A percentile compares a stretch with the other conserved stretches of the same genome.
Conservation (phyloP, 2,797 vertebrate genomes). For the Phyllotis vaccarum region DNA sequence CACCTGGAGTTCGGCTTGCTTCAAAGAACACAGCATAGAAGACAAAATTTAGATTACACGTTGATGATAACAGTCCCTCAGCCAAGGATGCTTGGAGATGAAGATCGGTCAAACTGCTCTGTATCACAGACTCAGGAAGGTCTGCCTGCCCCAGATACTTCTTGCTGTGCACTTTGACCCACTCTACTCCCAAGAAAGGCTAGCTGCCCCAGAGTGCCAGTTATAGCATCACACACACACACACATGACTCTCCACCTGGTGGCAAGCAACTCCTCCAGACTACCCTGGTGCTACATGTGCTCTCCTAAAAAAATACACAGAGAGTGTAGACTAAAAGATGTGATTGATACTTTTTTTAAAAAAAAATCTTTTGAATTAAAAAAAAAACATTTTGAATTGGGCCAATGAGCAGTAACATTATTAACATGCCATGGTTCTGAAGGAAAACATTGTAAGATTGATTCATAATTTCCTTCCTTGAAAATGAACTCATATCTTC, state of each 20-base stretch:
- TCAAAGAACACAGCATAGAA: background rate
- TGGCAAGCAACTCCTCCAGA: background rate
- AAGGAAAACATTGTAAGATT: background rate
- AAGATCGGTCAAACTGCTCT: background rate
- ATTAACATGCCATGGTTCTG: background rate
- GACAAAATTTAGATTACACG: background rate
- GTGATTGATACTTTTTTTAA: background rate
- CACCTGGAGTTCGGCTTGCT: background rate
- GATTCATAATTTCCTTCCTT: background rate
- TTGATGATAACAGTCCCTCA: background rate
- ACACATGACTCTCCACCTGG: background rate
- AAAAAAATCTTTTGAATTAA: background rate
- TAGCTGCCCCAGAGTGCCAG: background rate
- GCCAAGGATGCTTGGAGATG: background rate
- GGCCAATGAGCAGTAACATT: background rate
- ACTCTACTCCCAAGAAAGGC: background rate
- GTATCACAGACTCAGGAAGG: background rate
- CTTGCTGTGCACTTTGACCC: background rate
- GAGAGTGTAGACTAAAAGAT: background rate
- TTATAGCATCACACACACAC: background rate
- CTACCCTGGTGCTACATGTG: accelerated
- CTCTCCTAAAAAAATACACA: background rate
- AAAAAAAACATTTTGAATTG: background rate
- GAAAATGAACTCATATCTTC: background rate
- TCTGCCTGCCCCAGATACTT: background rate